These are phyloP conservation scores for Speoplatyrhinus poulsoni DNA, from an alignment of 2,113 vertebrate species.

Conservation along the genomic window DNA sequence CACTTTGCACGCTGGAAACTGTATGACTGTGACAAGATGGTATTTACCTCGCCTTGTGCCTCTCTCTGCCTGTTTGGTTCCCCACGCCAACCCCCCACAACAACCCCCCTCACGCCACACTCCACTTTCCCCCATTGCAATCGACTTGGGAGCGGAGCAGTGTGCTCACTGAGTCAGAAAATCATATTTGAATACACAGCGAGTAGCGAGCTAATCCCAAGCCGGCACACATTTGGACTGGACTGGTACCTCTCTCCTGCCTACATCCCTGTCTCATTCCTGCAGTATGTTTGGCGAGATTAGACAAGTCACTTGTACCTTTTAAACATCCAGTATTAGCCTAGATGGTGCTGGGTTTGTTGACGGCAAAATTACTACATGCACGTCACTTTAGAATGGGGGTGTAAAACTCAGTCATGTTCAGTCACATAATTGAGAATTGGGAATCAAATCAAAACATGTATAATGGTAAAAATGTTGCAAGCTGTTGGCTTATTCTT, in stretches of 20 bases:
- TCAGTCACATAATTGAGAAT: background rate
- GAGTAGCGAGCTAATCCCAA: conserved; percentile 41
- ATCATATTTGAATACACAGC: conserved; percentile 46
- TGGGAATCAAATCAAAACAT: background rate
- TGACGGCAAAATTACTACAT: background rate
- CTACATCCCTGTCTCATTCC: conserved; percentile 36
- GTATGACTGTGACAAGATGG: conserved; percentile 21
- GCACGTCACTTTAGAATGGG: background rate
- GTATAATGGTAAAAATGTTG: background rate
- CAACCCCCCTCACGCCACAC: background rate
- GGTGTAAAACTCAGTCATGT: background rate
- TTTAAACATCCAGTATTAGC: background rate
- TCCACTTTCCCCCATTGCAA: conserved; percentile 22
- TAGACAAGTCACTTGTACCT: background rate
- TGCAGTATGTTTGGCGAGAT: background rate
- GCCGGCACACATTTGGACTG: conserved; percentile 31
- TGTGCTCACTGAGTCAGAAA: conserved; percentile 47
- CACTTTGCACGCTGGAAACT: background rate
- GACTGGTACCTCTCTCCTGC: conserved; percentile 11
- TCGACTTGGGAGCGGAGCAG: conserved; percentile 22
- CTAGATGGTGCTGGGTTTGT: background rate
- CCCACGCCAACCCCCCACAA: too few relatives aligned
- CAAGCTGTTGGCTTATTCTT: too few relatives aligned
- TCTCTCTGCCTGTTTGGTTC: conserved; percentile 22
- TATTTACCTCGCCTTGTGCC: conserved; percentile 15